Percentiles rank a stretch among this genome's conserved stretches.
These are phyloP conservation scores for Papilio helenus DNA, from an alignment of 1,140 invertebrate genomes.

Conservation along the genomic window DNA sequence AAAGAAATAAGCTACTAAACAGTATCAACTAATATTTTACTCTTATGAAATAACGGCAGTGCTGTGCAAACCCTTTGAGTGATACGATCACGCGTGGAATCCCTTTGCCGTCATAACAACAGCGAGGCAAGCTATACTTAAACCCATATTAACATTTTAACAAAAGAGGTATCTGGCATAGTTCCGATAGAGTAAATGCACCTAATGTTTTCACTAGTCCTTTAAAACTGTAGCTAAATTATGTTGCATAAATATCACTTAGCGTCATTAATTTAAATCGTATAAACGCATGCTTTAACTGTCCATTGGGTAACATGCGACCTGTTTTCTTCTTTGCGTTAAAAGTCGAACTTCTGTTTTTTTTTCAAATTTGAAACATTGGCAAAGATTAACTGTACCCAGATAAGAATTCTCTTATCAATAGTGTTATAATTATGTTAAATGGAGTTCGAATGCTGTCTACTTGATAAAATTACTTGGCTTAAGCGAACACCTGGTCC, in stretches of 20 bases:
- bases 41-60: background rate
- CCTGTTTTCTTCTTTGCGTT: no score
- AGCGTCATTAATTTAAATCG: no score
- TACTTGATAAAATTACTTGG: background rate
- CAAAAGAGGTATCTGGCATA: background rate
- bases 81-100: slow-evolving; percentile 16
- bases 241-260: no score
- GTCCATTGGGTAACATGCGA: no score
- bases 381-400: background rate
- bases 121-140: background rate
- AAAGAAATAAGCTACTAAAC: no score
- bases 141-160: slow-evolving; percentile 22
- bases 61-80: slow-evolving; percentile 12
- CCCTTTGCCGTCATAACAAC: slow-evolving; percentile 15
- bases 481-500: slow-evolving; percentile 1
- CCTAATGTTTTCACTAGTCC: background rate
- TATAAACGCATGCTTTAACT: no score
- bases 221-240: background rate
- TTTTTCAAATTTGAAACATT: no score
- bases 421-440: background rate
- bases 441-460: background rate
- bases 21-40: background rate
- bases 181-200: background rate
- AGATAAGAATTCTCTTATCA: background rate
- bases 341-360: no score